Evolutionary conservation across 2,113 vertebrate species (phyloP).

Genomic region (Calonectris borealis): DNA sequence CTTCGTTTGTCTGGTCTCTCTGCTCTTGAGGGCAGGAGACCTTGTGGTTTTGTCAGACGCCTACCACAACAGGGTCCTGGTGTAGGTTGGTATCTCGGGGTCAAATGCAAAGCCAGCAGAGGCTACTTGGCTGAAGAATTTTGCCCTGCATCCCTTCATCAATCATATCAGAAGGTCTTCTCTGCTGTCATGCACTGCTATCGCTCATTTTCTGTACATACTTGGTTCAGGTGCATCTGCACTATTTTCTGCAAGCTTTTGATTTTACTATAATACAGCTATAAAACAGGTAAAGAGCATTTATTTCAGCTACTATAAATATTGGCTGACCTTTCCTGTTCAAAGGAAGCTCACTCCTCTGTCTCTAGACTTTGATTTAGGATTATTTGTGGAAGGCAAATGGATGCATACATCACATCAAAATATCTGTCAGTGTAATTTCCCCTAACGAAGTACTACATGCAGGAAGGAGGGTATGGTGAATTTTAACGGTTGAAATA

Average conservation of each 20-base stretch:
- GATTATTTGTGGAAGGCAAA: conserved; percentile 26
- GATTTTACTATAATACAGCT: conserved; percentile 28
- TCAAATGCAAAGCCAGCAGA: neutral
- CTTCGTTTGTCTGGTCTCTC: neutral
- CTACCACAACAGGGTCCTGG: rapidly evolving
- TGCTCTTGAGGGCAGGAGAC: neutral
- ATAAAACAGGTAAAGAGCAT: conserved; percentile 34
- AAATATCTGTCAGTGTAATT: neutral
- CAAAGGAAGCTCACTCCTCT: conserved; percentile 20
- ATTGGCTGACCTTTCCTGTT: conserved; percentile 43
- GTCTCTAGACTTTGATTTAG: conserved; percentile 41
- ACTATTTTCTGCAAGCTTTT: conserved; percentile 3
- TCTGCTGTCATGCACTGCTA: neutral
- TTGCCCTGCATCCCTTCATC: neutral
- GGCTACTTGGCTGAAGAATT: neutral
- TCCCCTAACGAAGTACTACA: neutral
- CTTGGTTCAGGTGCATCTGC: neutral
- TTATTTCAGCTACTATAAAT: conserved; percentile 41
- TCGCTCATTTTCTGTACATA: neutral
- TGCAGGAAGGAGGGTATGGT: neutral
- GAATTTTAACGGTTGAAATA: neutral
- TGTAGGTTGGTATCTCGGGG: neutral
- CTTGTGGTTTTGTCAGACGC: neutral
- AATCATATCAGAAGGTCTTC: neutral
- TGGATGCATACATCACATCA: neutral